phyloP scores from a whole-genome alignment of 2,113 vertebrate species.

The Brienomyrus longianalis region DNA sequence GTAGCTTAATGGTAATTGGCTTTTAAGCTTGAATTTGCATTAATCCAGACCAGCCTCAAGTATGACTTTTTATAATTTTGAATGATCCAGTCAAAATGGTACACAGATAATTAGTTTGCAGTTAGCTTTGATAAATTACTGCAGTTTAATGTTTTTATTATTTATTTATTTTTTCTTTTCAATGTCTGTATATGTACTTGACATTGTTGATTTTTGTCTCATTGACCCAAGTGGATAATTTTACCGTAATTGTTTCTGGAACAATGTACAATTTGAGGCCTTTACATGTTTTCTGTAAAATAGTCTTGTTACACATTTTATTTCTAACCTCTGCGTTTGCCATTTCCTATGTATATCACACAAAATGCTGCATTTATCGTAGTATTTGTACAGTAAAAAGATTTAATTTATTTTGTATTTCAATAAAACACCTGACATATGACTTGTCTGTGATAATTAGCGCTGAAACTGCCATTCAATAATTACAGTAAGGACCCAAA shows the following conservation, averaged over 20 bases:
- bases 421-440: constrained; percentile 21
- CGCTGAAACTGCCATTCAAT: neutral
- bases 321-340: constrained; percentile 21
- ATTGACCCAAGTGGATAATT: neutral
- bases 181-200: neutral
- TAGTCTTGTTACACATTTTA: constrained; percentile 9
- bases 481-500: neutral
- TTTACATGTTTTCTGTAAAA: constrained; percentile 20
- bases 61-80: neutral
- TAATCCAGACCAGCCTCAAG: neutral
- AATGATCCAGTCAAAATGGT: neutral
- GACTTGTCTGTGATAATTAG: neutral
- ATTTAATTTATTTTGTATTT: constrained; percentile 44
- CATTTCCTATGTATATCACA: constrained; percentile 32
- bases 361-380: constrained; percentile 41
- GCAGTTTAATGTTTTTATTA: neutral
- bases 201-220: constrained; percentile 11
- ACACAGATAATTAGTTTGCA: neutral
- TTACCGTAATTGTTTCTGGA: neutral
- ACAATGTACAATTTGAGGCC: constrained; percentile 29
- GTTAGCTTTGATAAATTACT: neutral
- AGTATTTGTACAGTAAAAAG: constrained; percentile 36
- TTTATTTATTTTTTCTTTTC: neutral
- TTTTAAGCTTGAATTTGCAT: neutral
- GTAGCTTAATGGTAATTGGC: neutral